Conservation (phyloP, 2,113 vertebrate genomes). For the Varanus komodoensis region DNA sequence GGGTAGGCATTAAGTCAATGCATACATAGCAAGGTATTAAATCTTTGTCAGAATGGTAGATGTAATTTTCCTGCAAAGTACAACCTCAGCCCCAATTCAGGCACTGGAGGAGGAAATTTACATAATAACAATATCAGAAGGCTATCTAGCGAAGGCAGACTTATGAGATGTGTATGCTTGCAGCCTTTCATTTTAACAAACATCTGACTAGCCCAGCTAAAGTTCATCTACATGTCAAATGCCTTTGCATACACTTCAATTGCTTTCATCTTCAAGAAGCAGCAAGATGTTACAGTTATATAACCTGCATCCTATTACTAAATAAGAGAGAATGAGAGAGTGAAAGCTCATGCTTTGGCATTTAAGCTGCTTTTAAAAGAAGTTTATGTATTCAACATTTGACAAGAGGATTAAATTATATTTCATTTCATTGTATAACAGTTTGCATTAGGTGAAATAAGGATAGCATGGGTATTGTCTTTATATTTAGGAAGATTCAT, state of each 20-base stretch:
- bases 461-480: background rate
- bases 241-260: background rate
- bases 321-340: slow-evolving; percentile 2
- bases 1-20: slow-evolving; percentile 38
- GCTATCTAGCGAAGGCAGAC: slow-evolving; percentile 43
- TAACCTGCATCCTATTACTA: background rate
- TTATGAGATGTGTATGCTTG: background rate
- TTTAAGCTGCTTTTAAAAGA: slow-evolving; percentile 4
- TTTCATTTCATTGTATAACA: background rate
- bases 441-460: fast-evolving
- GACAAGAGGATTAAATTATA: background rate
- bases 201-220: background rate
- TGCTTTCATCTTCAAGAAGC: slow-evolving; percentile 2
- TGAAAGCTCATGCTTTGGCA: background rate
- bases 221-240: background rate
- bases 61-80: slow-evolving; percentile 50
- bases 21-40: background rate
- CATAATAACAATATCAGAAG: slow-evolving; percentile 46
- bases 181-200: slow-evolving; percentile 58
- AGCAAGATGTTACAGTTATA: slow-evolving; percentile 12
- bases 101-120: slow-evolving; percentile 42
- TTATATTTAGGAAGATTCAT: background rate
- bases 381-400: background rate
- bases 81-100: slow-evolving; percentile 20
- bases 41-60: slow-evolving; percentile 21